Evolutionary conservation across 2,797 vertebrate genomes (phyloP).

Genomic region (Chelon auratus): DNA sequence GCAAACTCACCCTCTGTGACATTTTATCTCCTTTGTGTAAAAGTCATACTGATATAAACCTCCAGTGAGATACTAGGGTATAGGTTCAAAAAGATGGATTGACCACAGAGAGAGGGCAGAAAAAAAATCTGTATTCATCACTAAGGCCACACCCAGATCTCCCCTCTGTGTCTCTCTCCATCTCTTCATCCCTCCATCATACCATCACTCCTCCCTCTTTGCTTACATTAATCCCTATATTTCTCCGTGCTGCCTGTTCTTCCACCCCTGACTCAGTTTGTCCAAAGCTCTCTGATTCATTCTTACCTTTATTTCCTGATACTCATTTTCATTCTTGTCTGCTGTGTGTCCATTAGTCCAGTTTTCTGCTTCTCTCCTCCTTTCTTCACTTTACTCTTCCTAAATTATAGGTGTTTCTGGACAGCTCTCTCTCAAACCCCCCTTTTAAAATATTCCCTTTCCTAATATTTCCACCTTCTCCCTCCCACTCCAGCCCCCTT

Average conservation of each 20-base stretch:
- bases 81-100: neutral
- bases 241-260: neutral
- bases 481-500: constrained; percentile 14
- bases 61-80: no score
- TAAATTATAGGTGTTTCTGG: constrained; percentile 2
- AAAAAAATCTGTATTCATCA: constrained; percentile 2
- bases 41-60: no score
- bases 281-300: neutral
- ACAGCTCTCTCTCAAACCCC: constrained; percentile 9
- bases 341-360: constrained; percentile 8
- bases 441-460: neutral
- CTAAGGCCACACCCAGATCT: constrained; percentile 38
- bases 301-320: constrained; percentile 40
- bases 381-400: constrained; percentile 1
- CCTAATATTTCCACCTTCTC: neutral
- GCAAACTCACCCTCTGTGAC: no score
- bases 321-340: constrained; percentile 1
- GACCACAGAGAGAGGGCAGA: constrained; percentile 1
- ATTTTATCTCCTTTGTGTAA: no score
- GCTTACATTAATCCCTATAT: neutral
- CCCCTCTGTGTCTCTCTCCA: constrained; percentile 8
- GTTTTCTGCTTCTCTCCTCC: neutral
- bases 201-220: constrained; percentile 34
- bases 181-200: constrained; percentile 20
- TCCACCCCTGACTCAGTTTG: neutral